Evolutionary conservation across 2,797 vertebrate genomes (phyloP), one percentile per base, ranked within the genome.

Genomic region (Setipinna tenuifilis): DNA sequence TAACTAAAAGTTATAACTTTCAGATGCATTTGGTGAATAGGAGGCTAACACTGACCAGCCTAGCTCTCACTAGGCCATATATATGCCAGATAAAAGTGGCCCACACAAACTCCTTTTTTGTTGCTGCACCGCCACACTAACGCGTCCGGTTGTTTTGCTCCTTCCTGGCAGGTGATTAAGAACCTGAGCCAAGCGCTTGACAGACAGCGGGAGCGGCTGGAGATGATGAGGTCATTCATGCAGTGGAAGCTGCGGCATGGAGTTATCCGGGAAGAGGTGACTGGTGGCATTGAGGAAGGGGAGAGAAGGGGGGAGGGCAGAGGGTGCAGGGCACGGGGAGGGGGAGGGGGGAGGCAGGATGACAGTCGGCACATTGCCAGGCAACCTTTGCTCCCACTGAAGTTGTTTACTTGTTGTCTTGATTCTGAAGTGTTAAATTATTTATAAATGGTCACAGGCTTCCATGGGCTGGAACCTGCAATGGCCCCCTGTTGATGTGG

Each of bases 161-260:
- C 50, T 28, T 35, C 16, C 68, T 50, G 89, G 31, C 92, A 99
- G 98, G 96, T 98, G 88, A 98, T 99, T 82, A 88, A 88, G 86
- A 98, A 96, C 90, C 95, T 99, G 92, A 97, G 93, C 68, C 93
- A 94, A 83, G 96, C 96, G 57, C 88, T 98, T 91, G 94, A 97
- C 89, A 97, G 94, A 89, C 96, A 99, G 86, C 98, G 97, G 91
- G 95, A 98, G 87, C 97, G 95, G 90, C 87, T 91, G 89, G 97
- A 97, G 89, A 90, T 98, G 91, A 98, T 98, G 97, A 97, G 91
- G 90, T 94, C 87, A 25, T 98, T 99, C 92, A 96, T 95, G 0
- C 92, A 95, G 83, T 99, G 98, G 98, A 95, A 96, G 89, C 91
- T 98, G 87, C 92, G 96, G 85, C 96, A 96, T 25, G 82, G 91